A percentile compares a stretch with the other conserved stretches of the same genome.
phyloP scores from a whole-genome alignment of 1,140 invertebrate species.

The fruit fly (Drosophila melanogaster) region DNA sequence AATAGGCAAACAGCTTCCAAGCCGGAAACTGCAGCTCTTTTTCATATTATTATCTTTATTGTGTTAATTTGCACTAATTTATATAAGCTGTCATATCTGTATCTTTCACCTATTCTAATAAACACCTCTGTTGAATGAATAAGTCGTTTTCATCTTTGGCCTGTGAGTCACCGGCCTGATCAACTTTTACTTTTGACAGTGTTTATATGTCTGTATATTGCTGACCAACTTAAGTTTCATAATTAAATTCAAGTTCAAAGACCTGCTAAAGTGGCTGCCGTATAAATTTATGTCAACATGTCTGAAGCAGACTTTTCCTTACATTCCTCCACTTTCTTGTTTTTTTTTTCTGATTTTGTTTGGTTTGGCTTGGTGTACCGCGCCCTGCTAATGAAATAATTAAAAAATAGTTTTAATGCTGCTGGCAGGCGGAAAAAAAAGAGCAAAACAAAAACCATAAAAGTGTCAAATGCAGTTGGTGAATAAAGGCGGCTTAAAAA shows the following conservation, averaged over 20 bases:
- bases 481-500: conserved; percentile 6
- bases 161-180: conserved; percentile 22
- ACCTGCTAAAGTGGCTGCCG: conserved; percentile 31
- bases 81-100: conserved; percentile 6
- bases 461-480: conserved; percentile 46
- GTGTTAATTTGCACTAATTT: not conserved
- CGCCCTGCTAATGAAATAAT: conserved; percentile 51
- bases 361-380: not conserved
- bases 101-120: conserved; percentile 12
- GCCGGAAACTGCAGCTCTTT: not conserved
- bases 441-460: conserved; percentile 29
- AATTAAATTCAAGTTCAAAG: conserved; percentile 53
- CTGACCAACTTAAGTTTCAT: conserved; percentile 42
- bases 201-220: conserved; percentile 30
- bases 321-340: not conserved
- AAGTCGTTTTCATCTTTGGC: not conserved
- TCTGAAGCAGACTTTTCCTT: conserved; percentile 41
- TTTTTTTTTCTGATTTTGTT: conserved; percentile 8
- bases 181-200: conserved; percentile 43
- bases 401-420: conserved; percentile 49
- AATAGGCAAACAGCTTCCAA: not conserved
- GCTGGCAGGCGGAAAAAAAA: conserved; percentile 36
- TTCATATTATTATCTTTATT: not conserved
- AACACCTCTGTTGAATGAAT: conserved; percentile 6
- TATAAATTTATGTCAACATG: conserved; percentile 44